phyloP scores from a whole-genome alignment of 2,113 vertebrate genomes.

The Rhinolophus ferrumequinum region DNA sequence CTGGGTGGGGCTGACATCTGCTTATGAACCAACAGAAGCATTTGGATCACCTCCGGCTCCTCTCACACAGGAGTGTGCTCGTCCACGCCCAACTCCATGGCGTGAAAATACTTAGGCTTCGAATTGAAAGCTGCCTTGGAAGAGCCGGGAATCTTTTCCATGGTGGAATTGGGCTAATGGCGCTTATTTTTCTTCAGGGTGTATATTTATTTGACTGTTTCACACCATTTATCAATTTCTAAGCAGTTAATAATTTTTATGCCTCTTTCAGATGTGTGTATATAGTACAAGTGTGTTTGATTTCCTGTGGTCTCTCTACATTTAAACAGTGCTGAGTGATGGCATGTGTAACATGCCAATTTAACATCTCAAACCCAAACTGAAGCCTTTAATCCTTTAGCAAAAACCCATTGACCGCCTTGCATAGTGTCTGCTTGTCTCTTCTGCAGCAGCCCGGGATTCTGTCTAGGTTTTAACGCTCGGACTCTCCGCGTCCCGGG shows the following conservation, averaged over 20 bases:
- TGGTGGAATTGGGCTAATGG: not conserved
- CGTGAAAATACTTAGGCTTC: rapidly evolving
- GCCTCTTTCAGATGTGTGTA: constrained; percentile 45
- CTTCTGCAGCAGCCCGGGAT: too few species aligned
- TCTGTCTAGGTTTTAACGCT: not conserved
- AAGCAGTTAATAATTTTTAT: constrained; percentile 27
- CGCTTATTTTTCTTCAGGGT: constrained; percentile 57
- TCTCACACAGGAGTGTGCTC: not conserved
- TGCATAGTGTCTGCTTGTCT: rapidly evolving
- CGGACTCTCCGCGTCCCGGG: not conserved
- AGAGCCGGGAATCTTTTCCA: not conserved
- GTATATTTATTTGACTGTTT: constrained; percentile 60
- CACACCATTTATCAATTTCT: constrained; percentile 58
- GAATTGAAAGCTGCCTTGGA: not conserved
- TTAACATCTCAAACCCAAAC: not conserved
- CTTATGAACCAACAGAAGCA: not conserved
- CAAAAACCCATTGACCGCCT: not conserved
- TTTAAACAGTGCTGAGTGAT: constrained; percentile 57
- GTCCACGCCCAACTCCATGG: rapidly evolving
- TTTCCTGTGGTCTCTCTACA: constrained; percentile 28
- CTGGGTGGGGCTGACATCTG: rapidly evolving
- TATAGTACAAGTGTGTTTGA: constrained; percentile 55
- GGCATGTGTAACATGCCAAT: not conserved
- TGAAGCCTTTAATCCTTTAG: not conserved
- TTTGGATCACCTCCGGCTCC: not conserved